phyloP scores from a whole-genome alignment of 2,888 invertebrate species.

The Matsumyia berberina region DNA sequence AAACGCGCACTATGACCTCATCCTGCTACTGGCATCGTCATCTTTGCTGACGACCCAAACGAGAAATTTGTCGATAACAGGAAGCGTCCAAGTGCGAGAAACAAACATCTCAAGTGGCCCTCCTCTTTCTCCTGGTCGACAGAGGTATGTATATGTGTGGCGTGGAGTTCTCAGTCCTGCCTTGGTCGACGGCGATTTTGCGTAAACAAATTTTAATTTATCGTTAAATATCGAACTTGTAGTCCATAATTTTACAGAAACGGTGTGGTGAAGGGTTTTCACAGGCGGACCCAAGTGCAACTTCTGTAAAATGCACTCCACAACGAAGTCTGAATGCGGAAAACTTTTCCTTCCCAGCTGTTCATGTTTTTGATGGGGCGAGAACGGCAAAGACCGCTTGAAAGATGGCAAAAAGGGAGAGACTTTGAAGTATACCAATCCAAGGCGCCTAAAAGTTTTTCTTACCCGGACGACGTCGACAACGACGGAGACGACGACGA shows the following conservation, averaged over 20 bases:
- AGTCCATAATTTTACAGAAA: slow-evolving; percentile 70
- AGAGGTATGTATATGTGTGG: background rate
- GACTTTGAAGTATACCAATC: slow-evolving; percentile 26
- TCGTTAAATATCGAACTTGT: slow-evolving; percentile 72
- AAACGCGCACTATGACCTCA: slow-evolving; percentile 64
- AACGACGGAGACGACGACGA: slow-evolving; percentile 13
- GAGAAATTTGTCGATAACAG: slow-evolving; percentile 74
- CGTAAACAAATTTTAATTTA: slow-evolving; percentile 76
- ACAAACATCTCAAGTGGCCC: slow-evolving; percentile 67
- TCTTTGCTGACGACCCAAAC: slow-evolving; percentile 16
- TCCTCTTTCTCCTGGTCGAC: background rate
- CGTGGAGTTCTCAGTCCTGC: background rate
- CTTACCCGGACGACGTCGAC: background rate
- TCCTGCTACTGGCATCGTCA: slow-evolving; percentile 59
- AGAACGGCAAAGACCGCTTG: slow-evolving; percentile 13
- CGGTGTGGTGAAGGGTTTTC: slow-evolving; percentile 7
- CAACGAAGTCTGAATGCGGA: background rate
- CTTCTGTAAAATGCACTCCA: slow-evolving; percentile 50
- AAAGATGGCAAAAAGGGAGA: slow-evolving; percentile 18
- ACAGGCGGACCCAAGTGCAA: slow-evolving; percentile 39
- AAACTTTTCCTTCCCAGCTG: slow-evolving; percentile 48
- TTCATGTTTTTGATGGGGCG: slow-evolving; percentile 61
- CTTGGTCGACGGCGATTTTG: slow-evolving; percentile 52
- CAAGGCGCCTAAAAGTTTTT: slow-evolving; percentile 70
- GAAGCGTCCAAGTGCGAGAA: slow-evolving; percentile 73